phyloP scores from a whole-genome alignment of 2,888 invertebrate species.

The Synanthedon formicaeformis region DNA sequence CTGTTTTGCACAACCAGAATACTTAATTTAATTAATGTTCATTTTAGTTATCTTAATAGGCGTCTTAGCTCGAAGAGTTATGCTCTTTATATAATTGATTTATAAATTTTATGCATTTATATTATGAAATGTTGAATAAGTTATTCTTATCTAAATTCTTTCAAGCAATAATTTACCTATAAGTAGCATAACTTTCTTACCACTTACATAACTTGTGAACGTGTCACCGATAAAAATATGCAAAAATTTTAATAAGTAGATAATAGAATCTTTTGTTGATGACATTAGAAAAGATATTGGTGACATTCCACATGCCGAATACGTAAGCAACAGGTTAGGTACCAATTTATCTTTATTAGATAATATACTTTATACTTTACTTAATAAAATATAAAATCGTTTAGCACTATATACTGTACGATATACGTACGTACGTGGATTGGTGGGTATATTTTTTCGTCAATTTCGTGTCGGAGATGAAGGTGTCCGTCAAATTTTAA shows the following conservation, averaged over 20 bases:
- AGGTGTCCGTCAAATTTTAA: constrained; percentile 64
- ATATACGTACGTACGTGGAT: background rate
- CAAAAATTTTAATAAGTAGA: constrained; percentile 29
- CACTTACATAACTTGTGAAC: constrained; percentile 7
- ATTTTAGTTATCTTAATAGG: too few relatives aligned
- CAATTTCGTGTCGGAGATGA: constrained; percentile 30
- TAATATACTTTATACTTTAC: background rate
- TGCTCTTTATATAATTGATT: too few relatives aligned
- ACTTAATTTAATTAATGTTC: too few relatives aligned
- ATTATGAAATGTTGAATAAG: background rate
- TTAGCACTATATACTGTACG: background rate
- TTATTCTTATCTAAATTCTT: background rate
- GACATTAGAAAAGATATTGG: constrained; percentile 27
- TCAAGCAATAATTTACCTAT: background rate
- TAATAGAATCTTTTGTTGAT: constrained; percentile 22
- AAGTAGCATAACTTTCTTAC: constrained; percentile 6
- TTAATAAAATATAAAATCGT: background rate
- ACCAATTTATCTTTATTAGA: constrained; percentile 1
- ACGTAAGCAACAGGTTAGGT: constrained; percentile 27
- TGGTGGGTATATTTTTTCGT: constrained; percentile 14
- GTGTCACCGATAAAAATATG: constrained; percentile 17
- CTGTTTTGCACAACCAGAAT: too few relatives aligned
- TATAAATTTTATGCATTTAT: too few relatives aligned
- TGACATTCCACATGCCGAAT: constrained; percentile 18
- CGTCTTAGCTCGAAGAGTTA: too few relatives aligned